phyloP scores from a whole-genome alignment of 1,140 invertebrate species.

The Ostrea edulis region DNA sequence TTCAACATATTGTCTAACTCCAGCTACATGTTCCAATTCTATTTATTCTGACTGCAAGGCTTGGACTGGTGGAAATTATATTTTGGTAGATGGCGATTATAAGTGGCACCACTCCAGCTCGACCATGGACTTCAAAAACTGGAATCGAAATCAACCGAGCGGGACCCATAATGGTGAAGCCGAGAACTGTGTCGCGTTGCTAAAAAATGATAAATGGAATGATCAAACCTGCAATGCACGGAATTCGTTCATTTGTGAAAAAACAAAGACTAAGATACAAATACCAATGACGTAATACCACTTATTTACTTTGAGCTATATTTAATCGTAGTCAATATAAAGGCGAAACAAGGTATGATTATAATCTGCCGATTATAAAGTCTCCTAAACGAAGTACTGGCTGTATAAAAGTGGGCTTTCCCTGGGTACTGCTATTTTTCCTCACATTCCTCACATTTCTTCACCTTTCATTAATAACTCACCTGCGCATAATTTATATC shows the following conservation, averaged over 20 bases:
- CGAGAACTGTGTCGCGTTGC: neutral
- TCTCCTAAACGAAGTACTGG: too few species aligned
- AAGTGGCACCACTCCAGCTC: neutral
- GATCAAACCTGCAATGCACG: neutral
- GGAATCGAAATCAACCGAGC: neutral
- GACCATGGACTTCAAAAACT: neutral
- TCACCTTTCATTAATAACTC: too few species aligned
- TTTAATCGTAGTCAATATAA: neutral
- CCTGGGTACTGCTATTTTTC: too few species aligned
- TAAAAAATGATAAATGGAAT: conserved; percentile 13
- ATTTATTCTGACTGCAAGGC: neutral
- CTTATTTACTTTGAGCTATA: neutral
- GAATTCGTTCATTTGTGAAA: neutral
- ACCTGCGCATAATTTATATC: too few species aligned
- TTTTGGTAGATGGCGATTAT: neutral
- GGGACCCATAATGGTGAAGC: neutral
- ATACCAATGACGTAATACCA: neutral
- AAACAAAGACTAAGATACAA: too few species aligned
- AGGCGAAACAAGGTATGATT: too few species aligned
- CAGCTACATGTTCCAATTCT: neutral
- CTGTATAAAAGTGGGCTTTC: too few species aligned
- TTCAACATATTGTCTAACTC: too few species aligned
- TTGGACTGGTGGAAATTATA: neutral
- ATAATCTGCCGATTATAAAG: too few species aligned
- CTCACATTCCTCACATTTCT: too few species aligned